These are phyloP conservation scores for Burhinus bistriatus DNA, from an alignment of 2,113 vertebrate genomes.

Conservation along the genomic window DNA sequence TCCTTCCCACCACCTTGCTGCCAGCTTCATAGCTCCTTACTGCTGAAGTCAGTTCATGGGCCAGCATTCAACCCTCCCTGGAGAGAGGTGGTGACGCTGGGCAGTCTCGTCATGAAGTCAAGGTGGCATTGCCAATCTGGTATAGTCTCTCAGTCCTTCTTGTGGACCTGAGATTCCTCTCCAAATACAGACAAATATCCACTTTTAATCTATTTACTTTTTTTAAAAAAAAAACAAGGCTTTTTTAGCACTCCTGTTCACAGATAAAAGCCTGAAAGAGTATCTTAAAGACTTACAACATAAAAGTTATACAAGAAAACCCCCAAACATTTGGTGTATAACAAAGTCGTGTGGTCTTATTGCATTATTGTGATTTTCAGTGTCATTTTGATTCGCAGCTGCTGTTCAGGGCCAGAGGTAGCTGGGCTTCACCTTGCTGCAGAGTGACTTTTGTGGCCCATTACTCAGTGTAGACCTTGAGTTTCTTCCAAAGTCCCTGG, in stretches of 20 bases:
- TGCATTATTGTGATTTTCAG: not conserved
- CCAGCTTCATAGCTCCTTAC: not conserved
- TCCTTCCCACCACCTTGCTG: not conserved
- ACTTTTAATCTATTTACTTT: not conserved
- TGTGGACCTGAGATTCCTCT: not conserved
- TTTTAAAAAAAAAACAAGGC: rapidly evolving
- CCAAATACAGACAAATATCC: not conserved
- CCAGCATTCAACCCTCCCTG: not conserved
- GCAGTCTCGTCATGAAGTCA: rapidly evolving
- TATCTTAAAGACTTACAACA: not conserved
- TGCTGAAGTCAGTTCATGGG: not conserved
- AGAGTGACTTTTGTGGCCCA: not conserved
- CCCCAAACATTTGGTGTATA: rapidly evolving
- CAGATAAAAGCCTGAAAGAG: not conserved
- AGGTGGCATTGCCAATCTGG: not conserved
- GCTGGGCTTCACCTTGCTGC: not conserved
- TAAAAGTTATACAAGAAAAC: not conserved
- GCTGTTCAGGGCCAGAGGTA: not conserved
- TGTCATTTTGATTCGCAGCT: not conserved
- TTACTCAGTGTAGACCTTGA: not conserved
- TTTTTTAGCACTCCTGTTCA: not conserved
- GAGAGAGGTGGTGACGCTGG: not conserved
- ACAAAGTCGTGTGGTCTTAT: rapidly evolving
- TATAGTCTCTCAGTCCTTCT: rapidly evolving
- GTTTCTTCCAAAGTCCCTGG: not conserved